These are phyloP conservation scores for Cryptus armator DNA, from an alignment of 2,888 invertebrate species.

Conservation along the genomic window DNA sequence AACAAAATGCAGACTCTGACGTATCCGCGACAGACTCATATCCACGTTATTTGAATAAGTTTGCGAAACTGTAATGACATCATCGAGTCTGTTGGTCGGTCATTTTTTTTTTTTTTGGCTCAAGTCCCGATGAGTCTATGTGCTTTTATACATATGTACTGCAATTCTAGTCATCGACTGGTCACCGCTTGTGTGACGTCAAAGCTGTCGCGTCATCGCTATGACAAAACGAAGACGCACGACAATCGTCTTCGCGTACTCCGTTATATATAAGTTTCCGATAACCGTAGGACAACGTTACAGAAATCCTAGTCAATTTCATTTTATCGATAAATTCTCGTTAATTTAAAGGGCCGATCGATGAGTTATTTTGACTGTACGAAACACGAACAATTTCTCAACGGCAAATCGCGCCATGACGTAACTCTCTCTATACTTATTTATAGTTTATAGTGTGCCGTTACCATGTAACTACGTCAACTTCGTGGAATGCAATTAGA, in stretches of 20 bases:
- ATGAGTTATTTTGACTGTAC: background rate
- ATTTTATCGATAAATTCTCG: background rate
- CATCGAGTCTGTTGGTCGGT: constrained; percentile 16
- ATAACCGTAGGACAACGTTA: background rate
- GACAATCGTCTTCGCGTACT: background rate
- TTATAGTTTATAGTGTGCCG: constrained; percentile 15
- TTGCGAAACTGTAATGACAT: constrained; percentile 38
- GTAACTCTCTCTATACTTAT: constrained; percentile 16
- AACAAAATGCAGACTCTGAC: constrained; percentile 35
- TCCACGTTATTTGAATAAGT: constrained; percentile 26
- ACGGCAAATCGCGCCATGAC: constrained; percentile 1
- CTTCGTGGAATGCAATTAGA: constrained; percentile 32
- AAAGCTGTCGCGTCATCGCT: constrained; percentile 22
- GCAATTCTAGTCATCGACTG: constrained; percentile 23
- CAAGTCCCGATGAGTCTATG: background rate
- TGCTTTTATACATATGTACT: background rate
- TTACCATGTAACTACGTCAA: constrained; percentile 37
- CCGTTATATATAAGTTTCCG: background rate
- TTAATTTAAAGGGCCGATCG: background rate
- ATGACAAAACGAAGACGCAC: constrained; percentile 16
- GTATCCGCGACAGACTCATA: constrained; percentile 11
- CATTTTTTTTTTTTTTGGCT: constrained; percentile 9
- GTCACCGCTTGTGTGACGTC: constrained; percentile 33
- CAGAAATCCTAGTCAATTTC: background rate
- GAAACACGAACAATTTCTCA: background rate